These are phyloP conservation scores for Sebastes hubbsi DNA, from an alignment of 2,797 vertebrate genomes.

Conservation along the genomic window DNA sequence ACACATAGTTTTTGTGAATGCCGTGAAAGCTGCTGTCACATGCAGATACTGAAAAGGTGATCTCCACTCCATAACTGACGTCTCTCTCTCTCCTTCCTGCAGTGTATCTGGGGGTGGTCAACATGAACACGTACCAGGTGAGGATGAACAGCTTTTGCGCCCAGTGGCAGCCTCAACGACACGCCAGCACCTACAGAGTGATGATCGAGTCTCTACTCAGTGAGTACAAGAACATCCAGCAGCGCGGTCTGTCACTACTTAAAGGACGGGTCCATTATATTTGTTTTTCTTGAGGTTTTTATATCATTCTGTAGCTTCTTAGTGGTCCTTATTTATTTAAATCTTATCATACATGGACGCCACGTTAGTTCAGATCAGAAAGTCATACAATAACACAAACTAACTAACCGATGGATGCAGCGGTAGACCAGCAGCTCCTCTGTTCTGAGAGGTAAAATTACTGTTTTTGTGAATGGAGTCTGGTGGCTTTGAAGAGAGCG, in stretches of 20 bases:
- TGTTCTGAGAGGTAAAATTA: not conserved
- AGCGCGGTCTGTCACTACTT: too few relatives aligned
- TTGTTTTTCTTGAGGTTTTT: not conserved
- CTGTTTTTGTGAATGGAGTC: not conserved
- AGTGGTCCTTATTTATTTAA: not conserved
- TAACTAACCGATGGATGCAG: too few relatives aligned
- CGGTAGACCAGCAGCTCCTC: too few relatives aligned
- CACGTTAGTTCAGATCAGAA: too few relatives aligned
- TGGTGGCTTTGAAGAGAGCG: not conserved
- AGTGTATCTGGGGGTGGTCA: slow-evolving; percentile 90
- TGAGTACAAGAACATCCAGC: slow-evolving; percentile 73
- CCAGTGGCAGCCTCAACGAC: slow-evolving; percentile 91
- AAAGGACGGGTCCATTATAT: too few relatives aligned
- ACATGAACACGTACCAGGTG: slow-evolving; percentile 85
- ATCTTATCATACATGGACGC: not conserved
- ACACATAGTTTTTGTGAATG: not conserved
- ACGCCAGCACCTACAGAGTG: slow-evolving; percentile 87
- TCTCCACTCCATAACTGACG: not conserved
- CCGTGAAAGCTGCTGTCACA: not conserved
- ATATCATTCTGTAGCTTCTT: not conserved
- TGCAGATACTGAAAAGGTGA: not conserved
- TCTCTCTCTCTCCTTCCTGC: not conserved
- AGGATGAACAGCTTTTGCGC: slow-evolving; percentile 87
- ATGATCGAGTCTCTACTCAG: slow-evolving; percentile 85
- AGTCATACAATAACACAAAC: too few relatives aligned